A percentile compares a stretch with the other conserved stretches of the same genome.
phyloP scores from a whole-genome alignment of 1,140 invertebrate genomes.

The Microplitis mediator region DNA sequence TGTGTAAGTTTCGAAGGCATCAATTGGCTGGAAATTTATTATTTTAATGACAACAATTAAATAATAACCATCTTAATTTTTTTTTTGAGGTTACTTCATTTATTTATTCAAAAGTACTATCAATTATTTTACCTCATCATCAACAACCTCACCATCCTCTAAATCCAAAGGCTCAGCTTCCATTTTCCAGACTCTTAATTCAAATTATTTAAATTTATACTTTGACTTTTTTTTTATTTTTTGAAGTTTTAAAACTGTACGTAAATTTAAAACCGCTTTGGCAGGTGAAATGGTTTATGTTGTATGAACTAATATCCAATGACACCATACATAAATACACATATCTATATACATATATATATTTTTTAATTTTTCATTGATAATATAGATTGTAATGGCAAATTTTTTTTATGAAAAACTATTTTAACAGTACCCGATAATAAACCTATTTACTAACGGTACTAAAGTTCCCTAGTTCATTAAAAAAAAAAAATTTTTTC shows the following conservation, averaged over 20 bases:
- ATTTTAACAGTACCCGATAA: no score
- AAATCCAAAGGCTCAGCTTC: slow-evolving; percentile 54
- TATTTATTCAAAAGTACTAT: slow-evolving; percentile 9
- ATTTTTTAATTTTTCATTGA: no score
- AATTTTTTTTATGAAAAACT: no score
- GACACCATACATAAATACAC: no score
- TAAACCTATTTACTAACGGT: no score
- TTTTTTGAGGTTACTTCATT: slow-evolving; percentile 33
- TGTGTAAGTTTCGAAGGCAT: slow-evolving; percentile 54
- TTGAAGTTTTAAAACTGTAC: background rate
- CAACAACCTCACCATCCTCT: slow-evolving; percentile 55
- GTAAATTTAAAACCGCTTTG: background rate
- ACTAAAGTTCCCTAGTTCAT: no score
- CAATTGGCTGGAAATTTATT: slow-evolving; percentile 42
- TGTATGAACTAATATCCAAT: background rate
- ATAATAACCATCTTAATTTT: background rate
- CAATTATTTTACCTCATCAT: slow-evolving; percentile 49
- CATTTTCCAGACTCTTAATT: slow-evolving; percentile 38
- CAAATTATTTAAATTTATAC: background rate
- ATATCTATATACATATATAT: no score
- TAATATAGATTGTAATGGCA: no score
- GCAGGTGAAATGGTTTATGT: background rate
- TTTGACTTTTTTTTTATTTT: background rate
- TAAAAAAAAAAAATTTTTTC: no score
- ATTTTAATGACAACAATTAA: background rate